Base-by-base conservation (phyloP, 1,140 invertebrate species). In the Heliconius nattereri region DNA sequence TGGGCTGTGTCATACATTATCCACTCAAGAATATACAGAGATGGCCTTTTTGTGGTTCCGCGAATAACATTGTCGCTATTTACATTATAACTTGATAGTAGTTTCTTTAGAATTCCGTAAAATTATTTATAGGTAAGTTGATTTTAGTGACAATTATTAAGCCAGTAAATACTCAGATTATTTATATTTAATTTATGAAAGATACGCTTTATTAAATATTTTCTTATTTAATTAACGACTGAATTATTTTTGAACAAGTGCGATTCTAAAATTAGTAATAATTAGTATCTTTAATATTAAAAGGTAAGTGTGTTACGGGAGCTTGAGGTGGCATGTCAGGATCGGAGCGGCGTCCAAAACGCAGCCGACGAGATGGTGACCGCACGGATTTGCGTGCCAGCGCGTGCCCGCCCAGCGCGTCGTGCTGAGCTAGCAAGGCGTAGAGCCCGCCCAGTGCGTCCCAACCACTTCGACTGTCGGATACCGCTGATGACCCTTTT, bases 291-390 rank as follows among this genome's bases (percentile, higher is more conserved):
- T n/a, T n/a, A n/a, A n/a, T 71, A 71, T 11, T 16, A 35, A 0
- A 35, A 0, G 32, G n/a, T 60, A 23, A 66, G 20, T 16, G 57
- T 87, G 89, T 92, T 81, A 94, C 92, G 23, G 93, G 92, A 16
- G 92, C 85, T 78, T 94, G 89, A 35, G 92, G 92, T 19, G 94
- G 88, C 91, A 95, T 93, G 40, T 94, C 92, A 2, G 97, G 96
- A 90, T 97, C 97, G n/a, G 96, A 96, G 71, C 97, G 95, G 71
- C 96, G 92, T 71, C 97, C 97, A 85, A 97, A 97, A 54, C 97
- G 95, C 8, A 97, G 94, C 32, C 97, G 95, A 26, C 97, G 87
- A 0, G 96, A 96, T 0, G 97, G 96, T 9, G 96, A 96, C 32
- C 96, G 95, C 78, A 96, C 96, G 8, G 96, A 96, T 91, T 97